Conservation (phyloP, 2,888 invertebrate genomes). For the Colletes collaris region DNA sequence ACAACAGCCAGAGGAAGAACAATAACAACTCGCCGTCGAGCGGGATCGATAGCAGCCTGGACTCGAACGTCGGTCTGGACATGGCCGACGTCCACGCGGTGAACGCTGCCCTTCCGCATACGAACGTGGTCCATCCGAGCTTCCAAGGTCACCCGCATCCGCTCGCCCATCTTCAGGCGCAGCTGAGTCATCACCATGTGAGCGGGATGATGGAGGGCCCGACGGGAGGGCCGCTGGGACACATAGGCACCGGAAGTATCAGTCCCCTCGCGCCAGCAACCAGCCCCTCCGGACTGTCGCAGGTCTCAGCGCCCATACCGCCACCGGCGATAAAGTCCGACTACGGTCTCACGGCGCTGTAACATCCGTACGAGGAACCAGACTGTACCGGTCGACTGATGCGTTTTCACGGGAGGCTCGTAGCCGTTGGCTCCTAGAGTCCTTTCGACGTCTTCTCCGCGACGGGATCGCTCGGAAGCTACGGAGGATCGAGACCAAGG, state of each 20-base stretch:
- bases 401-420: constrained; percentile 3
- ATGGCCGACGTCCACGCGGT: constrained; percentile 78
- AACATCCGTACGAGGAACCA: constrained; percentile 79
- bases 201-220: constrained; percentile 81
- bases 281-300: constrained; percentile 77
- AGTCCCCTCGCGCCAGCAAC: constrained; percentile 81
- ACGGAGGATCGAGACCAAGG: no score
- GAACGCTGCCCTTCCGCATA: constrained; percentile 71
- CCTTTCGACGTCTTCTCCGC: background rate
- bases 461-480: no score
- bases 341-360: constrained; percentile 93
- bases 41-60: constrained; percentile 79
- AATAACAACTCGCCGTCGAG: constrained; percentile 82
- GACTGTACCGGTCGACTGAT: background rate
- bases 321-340: constrained; percentile 91
- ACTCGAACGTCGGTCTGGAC: constrained; percentile 77
- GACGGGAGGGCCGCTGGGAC: constrained; percentile 73
- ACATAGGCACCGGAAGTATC: constrained; percentile 80
- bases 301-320: constrained; percentile 68
- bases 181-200: constrained; percentile 81
- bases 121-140: constrained; percentile 73
- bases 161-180: constrained; percentile 83
- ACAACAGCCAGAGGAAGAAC: constrained; percentile 88
- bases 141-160: constrained; percentile 82
- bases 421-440: constrained; percentile 2